phyloP scores from a whole-genome alignment of 1,140 invertebrate species.

The Maconellicoccus hirsutus region DNA sequence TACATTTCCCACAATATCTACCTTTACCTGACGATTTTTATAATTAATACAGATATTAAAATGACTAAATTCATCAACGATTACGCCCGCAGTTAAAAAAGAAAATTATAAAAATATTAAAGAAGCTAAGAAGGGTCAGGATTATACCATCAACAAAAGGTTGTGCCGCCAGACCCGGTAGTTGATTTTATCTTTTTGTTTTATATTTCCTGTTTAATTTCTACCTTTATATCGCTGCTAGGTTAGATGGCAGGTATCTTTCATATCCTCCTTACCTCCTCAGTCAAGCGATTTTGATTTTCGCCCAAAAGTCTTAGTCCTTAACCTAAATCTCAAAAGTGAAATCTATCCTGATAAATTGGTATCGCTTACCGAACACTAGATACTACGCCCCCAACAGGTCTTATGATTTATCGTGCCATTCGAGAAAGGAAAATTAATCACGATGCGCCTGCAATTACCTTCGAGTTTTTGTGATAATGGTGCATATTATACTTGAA shows the following conservation, averaged over 20 bases:
- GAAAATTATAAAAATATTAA: too few species aligned
- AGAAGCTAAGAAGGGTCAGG: too few species aligned
- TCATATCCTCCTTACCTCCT: not conserved
- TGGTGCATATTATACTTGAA: not conserved
- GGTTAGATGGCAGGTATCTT: not conserved
- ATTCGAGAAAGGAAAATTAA: not conserved
- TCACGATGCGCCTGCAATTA: not conserved
- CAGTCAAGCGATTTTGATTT: not conserved
- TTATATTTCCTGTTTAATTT: not conserved
- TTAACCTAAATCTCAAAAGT: not conserved
- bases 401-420: not conserved
- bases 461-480: not conserved
- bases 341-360: conserved; percentile 5
- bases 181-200: conserved; percentile 17
- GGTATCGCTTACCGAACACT: not conserved
- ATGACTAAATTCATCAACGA: too few species aligned
- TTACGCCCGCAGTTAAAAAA: too few species aligned
- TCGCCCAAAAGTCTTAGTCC: not conserved
- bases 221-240: not conserved
- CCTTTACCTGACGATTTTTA: too few species aligned
- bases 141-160: too few species aligned
- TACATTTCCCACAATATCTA: too few species aligned
- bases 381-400: not conserved
- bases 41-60: too few species aligned
- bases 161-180: conserved; percentile 1